A percentile compares a stretch with the other conserved stretches of the same genome.
Evolutionary conservation across 30 jellyfish, hydroid and myxozoan species (phyloP).

Genomic region (Aurelia sp.): DNA sequence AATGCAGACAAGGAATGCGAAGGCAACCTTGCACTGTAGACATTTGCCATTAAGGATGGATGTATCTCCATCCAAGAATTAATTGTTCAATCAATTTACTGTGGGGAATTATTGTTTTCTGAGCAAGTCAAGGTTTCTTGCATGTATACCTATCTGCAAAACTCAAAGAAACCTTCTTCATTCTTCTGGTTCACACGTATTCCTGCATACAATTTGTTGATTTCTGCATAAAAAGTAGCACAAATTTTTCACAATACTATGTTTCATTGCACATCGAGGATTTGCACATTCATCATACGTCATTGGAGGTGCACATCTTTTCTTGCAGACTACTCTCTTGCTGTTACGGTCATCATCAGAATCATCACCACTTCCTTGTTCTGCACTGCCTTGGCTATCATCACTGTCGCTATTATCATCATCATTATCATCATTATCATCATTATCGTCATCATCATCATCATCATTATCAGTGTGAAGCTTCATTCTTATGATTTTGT

Average conservation of each 20-base stretch:
- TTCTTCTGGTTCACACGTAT: constrained; percentile 78
- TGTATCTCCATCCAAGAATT: too few relatives aligned
- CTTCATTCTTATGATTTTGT: too few relatives aligned
- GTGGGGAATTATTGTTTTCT: too few relatives aligned
- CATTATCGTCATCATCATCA: constrained; percentile 40
- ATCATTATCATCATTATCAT: constrained; percentile 8
- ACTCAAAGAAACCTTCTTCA: background rate
- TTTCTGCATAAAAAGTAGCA: constrained; percentile 91
- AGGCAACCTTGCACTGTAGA: too few relatives aligned
- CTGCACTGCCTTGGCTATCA: constrained; percentile 1
- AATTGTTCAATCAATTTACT: too few relatives aligned
- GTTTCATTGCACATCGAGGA: constrained; percentile 89
- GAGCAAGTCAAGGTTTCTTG: too few relatives aligned
- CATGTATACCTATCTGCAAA: too few relatives aligned
- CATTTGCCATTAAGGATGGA: too few relatives aligned
- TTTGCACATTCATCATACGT: constrained; percentile 89
- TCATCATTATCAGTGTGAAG: constrained; percentile 21
- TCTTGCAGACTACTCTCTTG: constrained; percentile 71
- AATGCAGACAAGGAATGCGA: too few relatives aligned
- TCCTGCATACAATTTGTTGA: constrained; percentile 86
- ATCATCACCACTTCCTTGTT: constrained; percentile 23
- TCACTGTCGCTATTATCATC: constrained; percentile 13
- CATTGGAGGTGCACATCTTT: constrained; percentile 89
- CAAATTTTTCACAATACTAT: constrained; percentile 88
- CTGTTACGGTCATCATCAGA: constrained; percentile 21